Percentiles rank a stretch among this genome's conserved stretches.
Evolutionary conservation across 2,113 vertebrate genomes (phyloP).

Genomic region (Candoia aspera): DNA sequence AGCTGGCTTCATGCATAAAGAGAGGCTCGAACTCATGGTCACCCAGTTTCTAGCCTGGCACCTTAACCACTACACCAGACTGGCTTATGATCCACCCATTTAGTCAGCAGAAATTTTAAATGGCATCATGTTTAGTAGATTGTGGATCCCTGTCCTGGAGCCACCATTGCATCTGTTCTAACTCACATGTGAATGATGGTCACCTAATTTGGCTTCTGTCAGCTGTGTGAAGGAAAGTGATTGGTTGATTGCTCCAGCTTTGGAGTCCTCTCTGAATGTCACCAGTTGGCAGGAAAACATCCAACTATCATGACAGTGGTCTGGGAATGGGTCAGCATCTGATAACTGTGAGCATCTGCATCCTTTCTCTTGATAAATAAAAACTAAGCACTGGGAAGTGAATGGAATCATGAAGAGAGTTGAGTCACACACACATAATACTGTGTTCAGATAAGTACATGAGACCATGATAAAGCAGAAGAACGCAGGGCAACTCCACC

Average conservation of each 20-base stretch:
- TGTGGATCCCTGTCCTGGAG: too few species aligned
- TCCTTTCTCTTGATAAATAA: background rate
- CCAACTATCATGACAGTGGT: background rate
- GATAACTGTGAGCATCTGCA: background rate
- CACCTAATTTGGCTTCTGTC: background rate
- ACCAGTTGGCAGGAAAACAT: background rate
- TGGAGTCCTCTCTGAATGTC: background rate
- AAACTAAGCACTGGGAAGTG: background rate
- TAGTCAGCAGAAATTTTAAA: background rate
- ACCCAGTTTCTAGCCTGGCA: background rate
- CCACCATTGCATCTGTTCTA: background rate
- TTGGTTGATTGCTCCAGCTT: background rate
- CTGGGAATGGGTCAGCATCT: background rate
- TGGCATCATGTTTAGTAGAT: too few species aligned
- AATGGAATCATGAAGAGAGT: background rate
- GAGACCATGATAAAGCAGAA: background rate
- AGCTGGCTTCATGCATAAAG: background rate
- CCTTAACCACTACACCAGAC: background rate
- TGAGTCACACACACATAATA: background rate
- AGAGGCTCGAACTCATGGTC: background rate
- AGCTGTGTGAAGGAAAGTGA: background rate
- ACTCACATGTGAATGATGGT: background rate
- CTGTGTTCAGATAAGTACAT: background rate
- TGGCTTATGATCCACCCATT: background rate
- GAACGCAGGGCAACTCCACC: background rate